phyloP scores from a whole-genome alignment of 2,797 vertebrate genomes.

The Lagorchestes hirsutus region DNA sequence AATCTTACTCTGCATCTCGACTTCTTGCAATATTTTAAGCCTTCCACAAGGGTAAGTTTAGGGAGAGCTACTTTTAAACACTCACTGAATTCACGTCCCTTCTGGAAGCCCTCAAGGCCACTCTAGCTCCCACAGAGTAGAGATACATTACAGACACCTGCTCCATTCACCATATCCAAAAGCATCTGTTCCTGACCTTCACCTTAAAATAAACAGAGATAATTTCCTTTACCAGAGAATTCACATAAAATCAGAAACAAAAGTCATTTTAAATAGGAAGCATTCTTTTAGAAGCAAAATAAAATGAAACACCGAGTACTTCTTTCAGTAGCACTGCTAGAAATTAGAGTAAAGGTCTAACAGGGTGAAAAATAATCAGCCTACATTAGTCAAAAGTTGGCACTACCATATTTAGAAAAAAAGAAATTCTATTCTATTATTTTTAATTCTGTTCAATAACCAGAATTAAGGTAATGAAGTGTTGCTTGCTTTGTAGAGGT shows the following conservation, averaged over 20 bases:
- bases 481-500: background rate
- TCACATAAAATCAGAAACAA: conserved; percentile 67
- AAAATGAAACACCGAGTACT: conserved; percentile 66
- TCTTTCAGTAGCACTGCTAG: conserved; percentile 56
- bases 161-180: conserved; percentile 35
- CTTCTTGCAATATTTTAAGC: background rate
- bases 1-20: background rate
- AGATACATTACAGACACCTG: background rate
- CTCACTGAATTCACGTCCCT: background rate
- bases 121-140: background rate
- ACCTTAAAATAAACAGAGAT: conserved; percentile 77
- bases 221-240: conserved; percentile 45
- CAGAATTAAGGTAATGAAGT: background rate
- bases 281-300: conserved; percentile 68
- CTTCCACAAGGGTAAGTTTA: background rate
- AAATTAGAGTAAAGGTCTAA: conserved; percentile 65
- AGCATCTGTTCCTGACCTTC: conserved; percentile 71
- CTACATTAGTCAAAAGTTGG: background rate
- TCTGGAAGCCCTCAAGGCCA: background rate
- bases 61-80: background rate
- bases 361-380: conserved; percentile 51
- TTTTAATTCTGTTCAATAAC: background rate
- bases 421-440: background rate
- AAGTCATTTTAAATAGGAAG: conserved; percentile 55
- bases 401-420: background rate